Evolutionary conservation across 1,140 invertebrate species (phyloP), one percentile per base, ranked within the genome.

Genomic region (Drosophila virilis): DNA sequence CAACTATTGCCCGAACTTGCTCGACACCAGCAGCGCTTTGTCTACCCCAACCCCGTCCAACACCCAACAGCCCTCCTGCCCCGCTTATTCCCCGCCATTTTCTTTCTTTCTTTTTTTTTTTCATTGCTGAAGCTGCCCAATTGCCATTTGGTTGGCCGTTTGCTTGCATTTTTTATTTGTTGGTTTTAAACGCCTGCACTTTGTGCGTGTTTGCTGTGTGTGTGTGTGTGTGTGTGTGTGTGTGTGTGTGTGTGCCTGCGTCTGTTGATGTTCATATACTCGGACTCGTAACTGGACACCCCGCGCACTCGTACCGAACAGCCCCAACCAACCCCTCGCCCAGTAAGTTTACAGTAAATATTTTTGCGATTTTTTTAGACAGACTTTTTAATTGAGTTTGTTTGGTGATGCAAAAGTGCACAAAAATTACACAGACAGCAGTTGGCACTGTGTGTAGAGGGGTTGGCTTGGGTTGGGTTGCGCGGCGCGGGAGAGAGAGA

Each of bases 361-460:
- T 88, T 88, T 88, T 88, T 88, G 80, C 83, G 80, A 88, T 88
- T 86, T 80, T 80, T 81, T 74, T 77, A 61, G 79, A 89, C 80
- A 77, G 84, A 88, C 83, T 89, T 88, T 88, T 88, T 88, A 88
- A 88, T 88, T 88, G 83, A 88, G 83, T 88, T 88, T 88, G 83
- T 89, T 88, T 89, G 83, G 83, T 80, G 84, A 88, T 88, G 83
- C 83, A 89, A 88, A 89, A 88, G 83, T 88, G 83, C 83, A 85
- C 83, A 80, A 80, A 88, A 88, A 88, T 88, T 88, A 88, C 77
- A 88, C 77, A 83, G 83, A 88, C 69, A 77, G 61, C 55, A 65
- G 42, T 15, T 43, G 55, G 50, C 9, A 9, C n/a, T 43, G 43
- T 8, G 51, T 32, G 22, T 28, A 28, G 22, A 28, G 22, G 4